Conservation (phyloP, 2,888 invertebrate genomes). For the Drosophila parthenogenetica region DNA sequence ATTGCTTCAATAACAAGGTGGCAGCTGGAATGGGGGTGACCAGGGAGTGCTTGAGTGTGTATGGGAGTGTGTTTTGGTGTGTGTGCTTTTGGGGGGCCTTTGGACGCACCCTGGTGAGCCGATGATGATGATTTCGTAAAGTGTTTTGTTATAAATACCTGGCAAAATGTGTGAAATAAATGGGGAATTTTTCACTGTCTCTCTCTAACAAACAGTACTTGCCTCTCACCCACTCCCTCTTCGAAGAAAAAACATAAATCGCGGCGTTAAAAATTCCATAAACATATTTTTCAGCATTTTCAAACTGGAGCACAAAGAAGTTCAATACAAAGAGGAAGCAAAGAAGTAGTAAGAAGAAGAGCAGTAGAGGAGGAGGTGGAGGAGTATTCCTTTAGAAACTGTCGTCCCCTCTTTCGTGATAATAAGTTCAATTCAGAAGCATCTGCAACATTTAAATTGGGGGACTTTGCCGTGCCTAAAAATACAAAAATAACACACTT, state of each 20-base stretch:
- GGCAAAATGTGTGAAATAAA: constrained; percentile 53
- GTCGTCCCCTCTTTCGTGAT: constrained; percentile 10
- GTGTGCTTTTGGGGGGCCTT: constrained; percentile 3
- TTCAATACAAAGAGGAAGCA: background rate
- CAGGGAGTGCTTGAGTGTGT: background rate
- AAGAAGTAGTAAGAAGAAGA: background rate
- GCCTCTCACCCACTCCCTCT: background rate
- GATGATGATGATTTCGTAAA: constrained; percentile 45
- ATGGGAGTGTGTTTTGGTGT: background rate
- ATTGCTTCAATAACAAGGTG: constrained; percentile 47
- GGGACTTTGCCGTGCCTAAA: constrained; percentile 4
- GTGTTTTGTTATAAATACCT: constrained; percentile 64
- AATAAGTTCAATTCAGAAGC: constrained; percentile 23
- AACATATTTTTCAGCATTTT: constrained; percentile 48
- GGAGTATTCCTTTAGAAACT: background rate
- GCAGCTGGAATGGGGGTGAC: background rate
- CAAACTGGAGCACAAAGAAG: constrained; percentile 48
- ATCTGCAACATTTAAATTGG: constrained; percentile 14
- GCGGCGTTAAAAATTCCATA: constrained; percentile 45
- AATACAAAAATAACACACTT: constrained; percentile 6
- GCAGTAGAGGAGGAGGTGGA: no score
- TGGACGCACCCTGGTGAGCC: constrained; percentile 13
- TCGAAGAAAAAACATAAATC: constrained; percentile 21
- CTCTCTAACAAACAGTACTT: background rate
- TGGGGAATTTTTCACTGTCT: constrained; percentile 13